These are phyloP conservation scores for Drosophila suzukii DNA, from an alignment of 1,140 invertebrate genomes.

Conservation along the genomic window DNA sequence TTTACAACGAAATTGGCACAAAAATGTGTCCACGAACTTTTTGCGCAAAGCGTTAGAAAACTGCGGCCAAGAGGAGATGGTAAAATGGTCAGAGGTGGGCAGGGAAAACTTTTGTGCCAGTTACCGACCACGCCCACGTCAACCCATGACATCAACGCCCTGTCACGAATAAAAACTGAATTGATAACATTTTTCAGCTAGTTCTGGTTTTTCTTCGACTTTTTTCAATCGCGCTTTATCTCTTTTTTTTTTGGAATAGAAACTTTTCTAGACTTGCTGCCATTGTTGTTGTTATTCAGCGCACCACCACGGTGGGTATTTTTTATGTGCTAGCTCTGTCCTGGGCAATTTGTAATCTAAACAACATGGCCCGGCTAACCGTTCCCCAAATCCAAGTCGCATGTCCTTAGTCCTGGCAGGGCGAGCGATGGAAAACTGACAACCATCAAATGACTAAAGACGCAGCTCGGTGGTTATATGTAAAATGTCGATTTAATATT, in stretches of 20 bases:
- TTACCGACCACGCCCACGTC: conserved; percentile 54
- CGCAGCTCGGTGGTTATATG: conserved; percentile 28
- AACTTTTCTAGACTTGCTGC: conserved; percentile 28
- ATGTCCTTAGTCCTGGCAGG: conserved; percentile 65
- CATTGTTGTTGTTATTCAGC: conserved; percentile 40
- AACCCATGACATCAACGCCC: conserved; percentile 53
- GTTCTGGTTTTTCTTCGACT: conserved; percentile 42
- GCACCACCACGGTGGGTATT: conserved; percentile 3
- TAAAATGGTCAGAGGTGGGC: neutral
- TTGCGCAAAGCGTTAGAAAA: conserved; percentile 62
- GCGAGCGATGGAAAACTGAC: conserved; percentile 46
- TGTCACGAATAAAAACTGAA: conserved; percentile 69
- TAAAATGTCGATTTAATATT: conserved; percentile 77
- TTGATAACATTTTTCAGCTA: conserved; percentile 78
- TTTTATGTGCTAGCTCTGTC: conserved; percentile 29
- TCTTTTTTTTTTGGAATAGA: neutral
- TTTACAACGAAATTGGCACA: conserved; percentile 81
- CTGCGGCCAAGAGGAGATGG: conserved; percentile 6
- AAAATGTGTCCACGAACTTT: conserved; percentile 80
- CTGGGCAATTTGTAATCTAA: conserved; percentile 80
- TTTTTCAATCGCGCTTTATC: conserved; percentile 10
- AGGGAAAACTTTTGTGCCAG: conserved; percentile 54
- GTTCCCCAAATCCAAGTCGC: conserved; percentile 12
- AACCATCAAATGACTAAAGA: conserved; percentile 50
- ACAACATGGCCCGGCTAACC: conserved; percentile 61